These are phyloP conservation scores for Drosophila albomicans DNA, from an alignment of 1,140 invertebrate genomes.

Conservation along the genomic window DNA sequence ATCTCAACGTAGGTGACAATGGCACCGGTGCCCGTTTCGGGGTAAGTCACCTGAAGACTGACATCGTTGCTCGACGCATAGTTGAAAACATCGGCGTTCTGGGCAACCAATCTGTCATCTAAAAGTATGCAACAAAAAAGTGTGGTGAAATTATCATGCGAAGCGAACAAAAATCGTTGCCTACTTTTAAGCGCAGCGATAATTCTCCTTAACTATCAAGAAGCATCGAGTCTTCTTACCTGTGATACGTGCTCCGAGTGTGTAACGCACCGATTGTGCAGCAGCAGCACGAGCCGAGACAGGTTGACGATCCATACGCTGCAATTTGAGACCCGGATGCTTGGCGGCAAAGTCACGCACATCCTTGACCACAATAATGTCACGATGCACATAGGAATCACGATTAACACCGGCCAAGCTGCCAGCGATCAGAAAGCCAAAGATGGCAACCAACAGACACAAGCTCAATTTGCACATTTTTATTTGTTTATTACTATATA, in stretches of 20 bases:
- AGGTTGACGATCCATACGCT: conserved; percentile 45
- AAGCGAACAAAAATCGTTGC: conserved; percentile 3
- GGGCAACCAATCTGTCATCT: conserved; percentile 75
- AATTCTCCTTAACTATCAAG: background rate
- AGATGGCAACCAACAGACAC: conserved; percentile 52
- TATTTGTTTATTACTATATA: background rate
- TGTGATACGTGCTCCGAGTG: conserved; percentile 60
- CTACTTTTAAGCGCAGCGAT: conserved; percentile 1
- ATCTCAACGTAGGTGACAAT: conserved; percentile 73
- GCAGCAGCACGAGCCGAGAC: conserved; percentile 5
- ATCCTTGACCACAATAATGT: conserved; percentile 64
- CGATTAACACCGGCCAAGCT: conserved; percentile 39
- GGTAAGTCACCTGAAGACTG: conserved; percentile 72
- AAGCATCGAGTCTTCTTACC: conserved; percentile 44
- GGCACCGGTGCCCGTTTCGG: conserved; percentile 58
- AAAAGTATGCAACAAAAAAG: conserved; percentile 46
- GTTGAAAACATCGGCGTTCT: conserved; percentile 60
- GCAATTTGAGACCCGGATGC: conserved; percentile 63
- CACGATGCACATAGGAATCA: conserved; percentile 23
- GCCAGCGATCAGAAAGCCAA: conserved; percentile 54
- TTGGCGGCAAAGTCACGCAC: conserved; percentile 59
- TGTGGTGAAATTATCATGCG: background rate
- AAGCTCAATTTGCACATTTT: conserved; percentile 67
- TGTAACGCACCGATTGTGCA: conserved; percentile 57
- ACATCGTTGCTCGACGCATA: conserved; percentile 67